Conservation (phyloP, 2,113 vertebrate genomes). For the Phalacrocorax aristotelis region DNA sequence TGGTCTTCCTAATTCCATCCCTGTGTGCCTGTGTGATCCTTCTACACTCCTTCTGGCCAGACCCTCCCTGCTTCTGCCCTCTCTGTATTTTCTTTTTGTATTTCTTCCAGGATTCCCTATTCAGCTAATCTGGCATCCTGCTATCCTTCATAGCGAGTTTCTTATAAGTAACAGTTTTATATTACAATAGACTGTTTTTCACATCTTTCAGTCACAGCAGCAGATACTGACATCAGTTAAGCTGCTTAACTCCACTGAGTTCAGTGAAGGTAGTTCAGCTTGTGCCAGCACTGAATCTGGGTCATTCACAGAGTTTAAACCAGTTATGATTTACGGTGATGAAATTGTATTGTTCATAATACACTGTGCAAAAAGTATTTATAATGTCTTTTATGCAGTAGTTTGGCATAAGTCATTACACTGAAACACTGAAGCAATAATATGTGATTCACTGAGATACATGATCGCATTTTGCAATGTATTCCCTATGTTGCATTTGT, state of each 20-base stretch:
- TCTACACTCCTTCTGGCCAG: neutral
- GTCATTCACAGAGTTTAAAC: neutral
- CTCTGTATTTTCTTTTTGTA: neutral
- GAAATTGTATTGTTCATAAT: neutral
- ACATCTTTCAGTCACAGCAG: neutral
- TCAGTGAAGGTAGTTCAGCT: neutral
- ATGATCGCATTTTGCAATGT: neutral
- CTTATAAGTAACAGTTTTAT: neutral
- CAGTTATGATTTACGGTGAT: neutral
- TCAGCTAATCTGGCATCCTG: neutral
- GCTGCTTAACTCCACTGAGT: neutral
- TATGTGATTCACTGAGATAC: neutral
- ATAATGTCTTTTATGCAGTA: neutral
- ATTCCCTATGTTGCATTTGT: neutral
- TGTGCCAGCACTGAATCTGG: neutral
- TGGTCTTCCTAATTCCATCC: neutral
- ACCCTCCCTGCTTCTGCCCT: neutral
- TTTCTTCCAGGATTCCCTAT: neutral
- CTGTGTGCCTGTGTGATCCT: neutral
- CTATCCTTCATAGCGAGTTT: neutral
- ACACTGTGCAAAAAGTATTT: neutral
- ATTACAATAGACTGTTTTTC: constrained; percentile 13
- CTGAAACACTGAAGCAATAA: neutral
- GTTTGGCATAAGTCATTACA: neutral
- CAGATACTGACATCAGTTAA: neutral